Evolutionary conservation across 2,113 vertebrate genomes (phyloP).

Genomic region (Semicossyphus pulcher): DNA sequence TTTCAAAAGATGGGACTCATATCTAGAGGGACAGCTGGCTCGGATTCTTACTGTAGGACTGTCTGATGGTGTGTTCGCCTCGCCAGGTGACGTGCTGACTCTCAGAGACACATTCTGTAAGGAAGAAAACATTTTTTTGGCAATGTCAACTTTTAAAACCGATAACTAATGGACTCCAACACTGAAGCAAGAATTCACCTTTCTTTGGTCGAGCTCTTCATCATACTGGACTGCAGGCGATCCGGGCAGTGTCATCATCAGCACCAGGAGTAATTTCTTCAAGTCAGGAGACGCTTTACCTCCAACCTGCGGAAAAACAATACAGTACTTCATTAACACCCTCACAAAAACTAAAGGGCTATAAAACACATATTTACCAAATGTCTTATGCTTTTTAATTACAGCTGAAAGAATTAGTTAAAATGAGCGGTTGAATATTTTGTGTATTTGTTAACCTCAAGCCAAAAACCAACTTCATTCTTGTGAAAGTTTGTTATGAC

Average conservation of each 20-base stretch:
- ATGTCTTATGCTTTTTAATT: not conserved
- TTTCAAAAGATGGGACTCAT: not conserved
- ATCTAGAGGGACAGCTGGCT: not conserved
- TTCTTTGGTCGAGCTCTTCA: conserved; percentile 56
- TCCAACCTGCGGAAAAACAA: conserved; percentile 66
- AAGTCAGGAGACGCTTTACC: conserved; percentile 59
- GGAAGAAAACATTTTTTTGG: not conserved
- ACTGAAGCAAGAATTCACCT: conserved; percentile 44
- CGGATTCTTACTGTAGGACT: conserved; percentile 16
- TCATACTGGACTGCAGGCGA: conserved; percentile 76
- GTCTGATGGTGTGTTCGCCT: not conserved
- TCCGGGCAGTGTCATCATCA: conserved; percentile 85
- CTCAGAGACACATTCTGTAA: conserved; percentile 30
- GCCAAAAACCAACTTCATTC: no score
- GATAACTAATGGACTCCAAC: not conserved
- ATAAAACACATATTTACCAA: not conserved
- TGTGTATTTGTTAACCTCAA: no score
- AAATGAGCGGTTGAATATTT: no score
- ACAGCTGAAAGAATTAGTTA: not conserved
- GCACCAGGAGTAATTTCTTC: conserved; percentile 74
- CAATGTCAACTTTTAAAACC: not conserved
- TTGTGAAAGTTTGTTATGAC: no score
- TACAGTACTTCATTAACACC: not conserved
- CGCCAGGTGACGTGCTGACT: not conserved
- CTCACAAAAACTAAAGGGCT: not conserved